Evolutionary conservation across 1,140 invertebrate genomes (phyloP).

Genomic region (Andrena cerasifolii): DNA sequence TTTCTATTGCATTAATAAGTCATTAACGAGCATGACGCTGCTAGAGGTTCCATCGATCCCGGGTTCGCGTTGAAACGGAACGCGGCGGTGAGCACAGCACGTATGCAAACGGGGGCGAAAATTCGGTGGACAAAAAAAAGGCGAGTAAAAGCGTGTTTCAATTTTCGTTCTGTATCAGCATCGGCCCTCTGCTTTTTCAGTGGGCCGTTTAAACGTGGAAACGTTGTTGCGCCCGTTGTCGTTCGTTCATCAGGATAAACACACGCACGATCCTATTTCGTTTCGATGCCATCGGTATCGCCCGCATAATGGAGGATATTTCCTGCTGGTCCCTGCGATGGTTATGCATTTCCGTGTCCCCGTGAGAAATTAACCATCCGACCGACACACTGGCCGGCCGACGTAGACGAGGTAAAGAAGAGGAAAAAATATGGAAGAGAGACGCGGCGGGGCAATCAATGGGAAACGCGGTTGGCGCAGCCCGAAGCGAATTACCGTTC

Average conservation of each 20-base stretch:
- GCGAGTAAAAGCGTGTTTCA: neutral
- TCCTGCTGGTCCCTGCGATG: too few species aligned
- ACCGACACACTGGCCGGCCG: neutral
- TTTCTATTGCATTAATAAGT: neutral
- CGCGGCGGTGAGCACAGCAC: neutral
- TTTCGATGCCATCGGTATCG: neutral
- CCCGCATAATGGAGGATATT: neutral
- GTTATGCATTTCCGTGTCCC: conserved; percentile 16
- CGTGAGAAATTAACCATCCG: conserved; percentile 25
- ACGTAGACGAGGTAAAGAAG: neutral
- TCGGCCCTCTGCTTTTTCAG: too few species aligned
- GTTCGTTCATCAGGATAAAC: conserved; percentile 1
- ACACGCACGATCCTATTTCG: neutral
- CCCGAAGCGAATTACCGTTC: conserved; percentile 42
- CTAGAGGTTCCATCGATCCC: neutral
- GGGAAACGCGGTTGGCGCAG: conserved; percentile 20
- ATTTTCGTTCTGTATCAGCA: too few species aligned
- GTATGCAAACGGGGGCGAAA: neutral
- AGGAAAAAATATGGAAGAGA: neutral
- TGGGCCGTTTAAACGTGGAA: neutral
- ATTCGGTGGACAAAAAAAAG: neutral
- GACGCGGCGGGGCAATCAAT: conserved; percentile 28
- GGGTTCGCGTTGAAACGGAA: neutral
- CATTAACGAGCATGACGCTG: neutral
- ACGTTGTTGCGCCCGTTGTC: neutral